Conservation (phyloP, 1,140 invertebrate species). For the Dreissena polymorpha region DNA sequence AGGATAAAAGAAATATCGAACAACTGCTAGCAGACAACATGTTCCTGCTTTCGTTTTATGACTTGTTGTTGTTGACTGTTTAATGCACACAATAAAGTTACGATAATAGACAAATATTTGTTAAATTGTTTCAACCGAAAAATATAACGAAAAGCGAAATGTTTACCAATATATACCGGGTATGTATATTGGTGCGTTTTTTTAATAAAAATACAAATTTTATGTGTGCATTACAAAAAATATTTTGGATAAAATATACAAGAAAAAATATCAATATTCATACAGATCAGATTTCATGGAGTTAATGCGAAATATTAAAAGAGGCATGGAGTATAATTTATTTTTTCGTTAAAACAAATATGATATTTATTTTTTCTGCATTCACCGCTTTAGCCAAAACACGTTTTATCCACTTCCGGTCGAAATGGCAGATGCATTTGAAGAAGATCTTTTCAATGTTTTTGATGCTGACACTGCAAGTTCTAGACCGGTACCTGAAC, state of each 20-base stretch:
- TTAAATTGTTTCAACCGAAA: too few relatives aligned
- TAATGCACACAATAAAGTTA: too few relatives aligned
- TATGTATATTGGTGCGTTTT: too few relatives aligned
- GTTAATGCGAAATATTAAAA: too few relatives aligned
- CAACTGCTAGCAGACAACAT: not conserved
- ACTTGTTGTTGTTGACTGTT: not conserved
- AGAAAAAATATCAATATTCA: not conserved
- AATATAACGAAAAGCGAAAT: too few relatives aligned
- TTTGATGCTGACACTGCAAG: conserved; percentile 80
- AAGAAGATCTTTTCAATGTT: conserved; percentile 81
- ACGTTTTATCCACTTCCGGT: conserved; percentile 44
- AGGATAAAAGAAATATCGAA: not conserved
- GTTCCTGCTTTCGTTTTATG: not conserved
- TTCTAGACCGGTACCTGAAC: conserved; percentile 33
- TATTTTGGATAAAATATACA: not conserved
- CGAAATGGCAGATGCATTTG: conserved; percentile 73
- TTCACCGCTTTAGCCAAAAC: conserved; percentile 19
- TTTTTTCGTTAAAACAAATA: not conserved
- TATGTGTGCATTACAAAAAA: not conserved
- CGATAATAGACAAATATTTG: too few relatives aligned
- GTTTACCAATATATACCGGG: too few relatives aligned
- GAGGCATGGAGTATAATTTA: too few relatives aligned
- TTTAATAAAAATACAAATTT: too few relatives aligned
- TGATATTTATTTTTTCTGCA: conserved; percentile 4
- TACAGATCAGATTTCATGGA: not conserved